Conservation (phyloP, 2,113 vertebrate species). For the Hippocampus zosterae region DNA sequence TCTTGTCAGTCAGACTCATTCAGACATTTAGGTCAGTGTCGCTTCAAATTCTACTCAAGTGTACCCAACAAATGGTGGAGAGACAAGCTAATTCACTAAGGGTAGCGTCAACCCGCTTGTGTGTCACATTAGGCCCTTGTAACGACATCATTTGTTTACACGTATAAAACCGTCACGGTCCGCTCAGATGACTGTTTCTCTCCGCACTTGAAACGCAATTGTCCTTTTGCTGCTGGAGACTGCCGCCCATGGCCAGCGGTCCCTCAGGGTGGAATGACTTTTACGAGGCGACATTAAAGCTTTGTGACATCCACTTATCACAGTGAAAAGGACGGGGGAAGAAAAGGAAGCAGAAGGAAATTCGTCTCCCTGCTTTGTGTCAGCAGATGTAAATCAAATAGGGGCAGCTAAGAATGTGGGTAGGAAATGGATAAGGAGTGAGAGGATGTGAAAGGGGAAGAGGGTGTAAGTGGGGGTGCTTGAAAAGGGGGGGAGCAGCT, state of each 20-base stretch:
- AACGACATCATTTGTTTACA: slow-evolving; percentile 46
- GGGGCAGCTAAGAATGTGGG: neutral
- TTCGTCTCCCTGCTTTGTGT: slow-evolving; percentile 18
- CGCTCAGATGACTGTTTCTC: slow-evolving; percentile 22
- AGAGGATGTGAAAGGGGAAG: neutral
- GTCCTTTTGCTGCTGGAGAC: slow-evolving; percentile 25
- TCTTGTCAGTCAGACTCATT: slow-evolving; percentile 15
- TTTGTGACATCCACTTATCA: slow-evolving; percentile 56
- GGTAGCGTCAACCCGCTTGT: neutral
- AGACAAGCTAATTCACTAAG: slow-evolving; percentile 24
- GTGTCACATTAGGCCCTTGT: slow-evolving; percentile 37
- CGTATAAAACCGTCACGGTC: slow-evolving; percentile 50
- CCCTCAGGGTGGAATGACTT: slow-evolving; percentile 15
- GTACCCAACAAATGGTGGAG: slow-evolving; percentile 22
- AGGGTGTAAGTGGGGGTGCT: neutral
- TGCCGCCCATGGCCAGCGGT: slow-evolving; percentile 7
- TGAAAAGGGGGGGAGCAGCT: neutral
- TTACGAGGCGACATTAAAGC: slow-evolving; percentile 43
- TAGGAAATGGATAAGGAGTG: slow-evolving; percentile 11
- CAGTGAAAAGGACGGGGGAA: slow-evolving; percentile 7
- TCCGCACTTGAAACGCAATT: slow-evolving; percentile 33
- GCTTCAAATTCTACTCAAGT: slow-evolving; percentile 36
- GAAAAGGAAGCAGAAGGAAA: slow-evolving; percentile 13
- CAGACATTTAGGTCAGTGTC: slow-evolving; percentile 50
- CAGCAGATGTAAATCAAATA: slow-evolving; percentile 10